Base-by-base conservation (phyloP, 2,113 vertebrate genomes). In the Barnardius zonarius region DNA sequence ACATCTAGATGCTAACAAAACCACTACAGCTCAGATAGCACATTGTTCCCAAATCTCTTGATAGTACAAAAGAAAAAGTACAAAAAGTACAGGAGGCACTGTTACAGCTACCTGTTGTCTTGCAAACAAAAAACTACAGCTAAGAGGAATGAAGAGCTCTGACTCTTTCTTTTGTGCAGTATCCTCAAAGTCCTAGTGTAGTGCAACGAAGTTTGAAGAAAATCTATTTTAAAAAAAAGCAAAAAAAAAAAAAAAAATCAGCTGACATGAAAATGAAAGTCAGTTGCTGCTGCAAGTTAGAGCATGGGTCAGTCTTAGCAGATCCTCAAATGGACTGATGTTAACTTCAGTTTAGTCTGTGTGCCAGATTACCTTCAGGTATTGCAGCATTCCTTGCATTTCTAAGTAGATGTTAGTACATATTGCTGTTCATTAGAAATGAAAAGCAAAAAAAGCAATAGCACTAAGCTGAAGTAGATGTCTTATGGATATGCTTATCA, bases 371-470 rank as follows among this genome's bases (percentile, higher is more conserved):
- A 41, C 64, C 68, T 86, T 92, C 95, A 95, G 80, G 90, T 95
- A 57, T 59, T 94, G 88, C 86, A 81, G 69, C 95, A 96, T 97
- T 97, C 96, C 76, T 96, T 33, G 35, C 61, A 86, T 95, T 96
- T 96, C 83, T 93, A 68, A 52, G 68, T 46, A 43, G 74, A 72
- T 81, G 57, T 79, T 74, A 33, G 6, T 55, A 72, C 28, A 67
- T 86, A 81, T 33, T 75, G 18, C 33, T 92, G 81, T 75, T 88
- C 39, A 27, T 86, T 64, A 62, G 70, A 86, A 76, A n/a, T n/a
- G 30, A 84, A 49, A 92, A 84, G 25, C 12, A 70, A 68, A 70
- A 68, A 15, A 49, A 31, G 17, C 6, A 35, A 35, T 20, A 44
- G 17, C 23, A 43, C 9, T 79, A 73, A 68, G 25, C 22, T 82